phyloP scores from a whole-genome alignment of 2,888 invertebrate species.

The Eupeodes latifasciatus region DNA sequence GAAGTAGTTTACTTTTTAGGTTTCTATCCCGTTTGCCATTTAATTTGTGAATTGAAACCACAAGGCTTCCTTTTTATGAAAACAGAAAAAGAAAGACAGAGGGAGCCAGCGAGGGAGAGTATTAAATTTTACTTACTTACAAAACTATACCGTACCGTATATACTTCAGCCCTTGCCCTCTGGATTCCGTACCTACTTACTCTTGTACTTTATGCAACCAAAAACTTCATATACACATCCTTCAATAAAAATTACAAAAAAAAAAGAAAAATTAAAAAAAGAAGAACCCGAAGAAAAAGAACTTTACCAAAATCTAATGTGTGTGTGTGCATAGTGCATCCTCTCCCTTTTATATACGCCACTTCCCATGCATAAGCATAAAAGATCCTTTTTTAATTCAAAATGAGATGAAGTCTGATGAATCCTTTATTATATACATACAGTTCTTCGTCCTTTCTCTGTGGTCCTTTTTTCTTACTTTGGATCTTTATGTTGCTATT shows the following conservation, averaged over 20 bases:
- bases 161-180: neutral
- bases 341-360: conserved; percentile 31
- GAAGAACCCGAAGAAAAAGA: neutral
- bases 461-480: neutral
- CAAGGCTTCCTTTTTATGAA: conserved; percentile 29
- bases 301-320: conserved; percentile 28
- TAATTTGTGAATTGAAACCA: conserved; percentile 72
- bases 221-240: conserved; percentile 44
- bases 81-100: neutral
- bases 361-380: conserved; percentile 65
- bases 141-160: conserved; percentile 19
- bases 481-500: neutral
- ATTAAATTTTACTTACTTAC: conserved; percentile 44
- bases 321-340: neutral
- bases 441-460: conserved; percentile 6
- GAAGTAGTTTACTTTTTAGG: conserved; percentile 5
- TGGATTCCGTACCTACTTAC: neutral
- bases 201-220: conserved; percentile 11
- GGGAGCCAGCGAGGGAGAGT: neutral
- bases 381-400: conserved; percentile 46
- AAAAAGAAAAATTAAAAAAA: neutral
- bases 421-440: conserved; percentile 55
- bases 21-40: conserved; percentile 40
- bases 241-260: conserved; percentile 21
- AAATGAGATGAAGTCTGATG: conserved; percentile 43